These are phyloP conservation scores for Tachuris rubrigastra DNA, from an alignment of 2,113 vertebrate species.

Conservation along the genomic window DNA sequence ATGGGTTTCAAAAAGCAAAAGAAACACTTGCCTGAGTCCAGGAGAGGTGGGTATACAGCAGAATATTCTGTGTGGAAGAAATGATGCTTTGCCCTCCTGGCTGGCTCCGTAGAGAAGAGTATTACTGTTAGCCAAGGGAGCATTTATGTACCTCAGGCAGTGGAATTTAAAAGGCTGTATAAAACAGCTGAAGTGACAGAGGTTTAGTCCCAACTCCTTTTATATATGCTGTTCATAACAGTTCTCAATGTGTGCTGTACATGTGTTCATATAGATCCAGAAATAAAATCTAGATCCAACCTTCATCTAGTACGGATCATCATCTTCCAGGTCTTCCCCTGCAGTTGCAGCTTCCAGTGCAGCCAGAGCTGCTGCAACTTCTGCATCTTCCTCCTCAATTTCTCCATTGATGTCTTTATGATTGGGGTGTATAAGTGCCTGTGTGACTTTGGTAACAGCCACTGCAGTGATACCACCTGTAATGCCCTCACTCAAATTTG, in stretches of 20 bases:
- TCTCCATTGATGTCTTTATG: not conserved
- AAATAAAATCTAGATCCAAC: not conserved
- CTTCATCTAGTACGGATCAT: slow-evolving; percentile 65
- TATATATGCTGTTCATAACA: not conserved
- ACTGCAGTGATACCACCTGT: not conserved
- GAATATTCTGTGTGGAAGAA: not conserved
- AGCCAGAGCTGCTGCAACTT: slow-evolving; percentile 91
- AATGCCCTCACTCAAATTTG: not conserved
- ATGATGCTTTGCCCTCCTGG: not conserved
- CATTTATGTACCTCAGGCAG: not conserved
- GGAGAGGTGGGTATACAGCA: not conserved
- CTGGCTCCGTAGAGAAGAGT: not conserved
- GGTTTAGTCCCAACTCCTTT: not conserved
- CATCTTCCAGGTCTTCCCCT: slow-evolving; percentile 78
- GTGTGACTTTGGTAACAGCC: not conserved
- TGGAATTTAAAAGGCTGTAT: not conserved
- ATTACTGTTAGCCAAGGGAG: not conserved
- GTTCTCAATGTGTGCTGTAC: not conserved
- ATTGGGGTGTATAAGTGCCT: not conserved
- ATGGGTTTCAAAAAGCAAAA: not conserved
- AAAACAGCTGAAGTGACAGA: not conserved
- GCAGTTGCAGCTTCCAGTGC: slow-evolving; percentile 92
- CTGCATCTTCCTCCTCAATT: slow-evolving; percentile 77
- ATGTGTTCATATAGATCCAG: not conserved
- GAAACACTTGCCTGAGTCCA: not conserved